Base-by-base conservation (phyloP, 1,140 invertebrate species). In the Drosophila nebulosa region DNA sequence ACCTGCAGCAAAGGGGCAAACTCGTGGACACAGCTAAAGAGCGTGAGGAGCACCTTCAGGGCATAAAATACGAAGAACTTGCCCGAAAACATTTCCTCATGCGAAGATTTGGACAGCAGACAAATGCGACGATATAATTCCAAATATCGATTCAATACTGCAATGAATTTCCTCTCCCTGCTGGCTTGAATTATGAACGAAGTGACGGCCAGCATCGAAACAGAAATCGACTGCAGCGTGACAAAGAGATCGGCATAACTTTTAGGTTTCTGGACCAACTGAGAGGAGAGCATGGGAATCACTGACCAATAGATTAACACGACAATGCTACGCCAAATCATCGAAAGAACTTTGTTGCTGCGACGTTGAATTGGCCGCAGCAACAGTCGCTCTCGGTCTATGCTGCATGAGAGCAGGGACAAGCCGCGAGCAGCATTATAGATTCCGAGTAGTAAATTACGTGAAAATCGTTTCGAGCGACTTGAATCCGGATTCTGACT, bases 71-170 rank as follows among this genome's bases (percentile, higher is more conserved):
- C 14, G 9, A 53, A 12, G 42, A 88, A 88, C 27, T 79, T 83
- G 1, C 16, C 3, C 0, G 78, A 39, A 10, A 88, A 79, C 18
- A 88, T 51, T 0, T 83, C 0, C 16, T 10, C 2, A 10, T 46
- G 36, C 1, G 10, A 2, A 14, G 62, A 5, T 0, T 57, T 26
- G 5, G 69, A 83, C 14, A 63, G 12, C 0, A 16, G 1, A 14
- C 53, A 70, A 63, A 88, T 88, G 50, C 72, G 67, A 4, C 35
- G 30, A 35, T 90, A 83, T 3, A 90, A 52, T 1, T 42, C n/a
- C 14, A 90, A 52, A n/a, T 86, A 83, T 1, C 64, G 67, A 65
- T 90, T 86, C 7, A 90, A 5, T 30, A 90, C 65, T 22, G 53
- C 36, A 27, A 70, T 52, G 9, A 86, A 67, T 2, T 59, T 12